Base-by-base conservation (phyloP, 2,113 vertebrate species). In the Melanotaenia duboulayi region DNA sequence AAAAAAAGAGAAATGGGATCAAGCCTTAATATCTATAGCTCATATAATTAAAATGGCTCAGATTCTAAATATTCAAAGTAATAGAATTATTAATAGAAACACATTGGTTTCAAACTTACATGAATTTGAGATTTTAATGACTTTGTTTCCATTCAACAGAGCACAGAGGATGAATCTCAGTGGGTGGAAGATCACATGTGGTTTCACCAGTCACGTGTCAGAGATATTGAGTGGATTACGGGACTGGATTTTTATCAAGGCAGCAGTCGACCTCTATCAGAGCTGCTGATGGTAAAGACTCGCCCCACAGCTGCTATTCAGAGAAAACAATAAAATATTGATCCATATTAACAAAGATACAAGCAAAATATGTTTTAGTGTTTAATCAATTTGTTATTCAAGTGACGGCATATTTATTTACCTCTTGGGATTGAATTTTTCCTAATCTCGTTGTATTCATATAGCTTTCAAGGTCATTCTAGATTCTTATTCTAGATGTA, bases 171-270 rank as follows among this genome's bases (percentile, higher is more conserved):
- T 0, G 93, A 88, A 52, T 74, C 88, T 2, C 3, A 28, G 0
- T 94, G 93, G 93, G 93, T 92, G 2, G 94, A 95, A 42, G 90
- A 94, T 51, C 87, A 85, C 52, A 74, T 94, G 58, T 94, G 93
- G 94, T 94, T 94, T 76, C 94, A 95, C 55, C 92, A 92, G 28
- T 65, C 90, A 3, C 90, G 93, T 0, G 92, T 95, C 65, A 73
- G 85, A 71, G 94, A 95, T 46, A 84, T 95, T 0, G 94, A 95
- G 71, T 91, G 86, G 92, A 83, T 94, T 65, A 89, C 94, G 0
- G 94, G 94, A 19, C 28, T 95, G 74, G 91, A 94, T 69, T 91
- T 95, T 22, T 94, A 92, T 32, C 90, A 91, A 48, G 87, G 69
- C 22, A 94, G 93, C 71, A n/a, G 1, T 11, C 87, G 71, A 40